Conservation (phyloP, 2,113 vertebrate genomes). For the Hydropotes inermis region DNA sequence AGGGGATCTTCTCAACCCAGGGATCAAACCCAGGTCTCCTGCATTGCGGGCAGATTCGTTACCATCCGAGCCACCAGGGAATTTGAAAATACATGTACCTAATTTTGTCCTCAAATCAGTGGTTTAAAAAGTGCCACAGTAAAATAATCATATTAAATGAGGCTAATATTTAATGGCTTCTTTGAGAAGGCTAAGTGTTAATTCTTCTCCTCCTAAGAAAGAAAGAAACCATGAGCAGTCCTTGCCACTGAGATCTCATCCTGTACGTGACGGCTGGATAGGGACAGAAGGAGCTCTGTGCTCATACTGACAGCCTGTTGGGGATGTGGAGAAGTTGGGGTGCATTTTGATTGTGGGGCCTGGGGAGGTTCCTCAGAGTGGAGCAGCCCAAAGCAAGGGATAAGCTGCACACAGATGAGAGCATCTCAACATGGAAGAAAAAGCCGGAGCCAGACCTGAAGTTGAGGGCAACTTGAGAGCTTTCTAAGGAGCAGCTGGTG, state of each 20-base stretch:
- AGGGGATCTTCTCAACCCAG: not conserved
- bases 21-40: not conserved
- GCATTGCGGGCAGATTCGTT: not conserved
- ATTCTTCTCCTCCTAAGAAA: constrained; percentile 18
- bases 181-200: constrained; percentile 50
- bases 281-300: not conserved
- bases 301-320: not conserved
- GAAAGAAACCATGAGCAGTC: not conserved
- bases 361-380: not conserved
- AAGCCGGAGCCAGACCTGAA: not conserved
- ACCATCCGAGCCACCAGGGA: not conserved
- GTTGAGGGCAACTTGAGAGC: not conserved
- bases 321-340: accelerated
- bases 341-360: not conserved
- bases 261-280: not conserved
- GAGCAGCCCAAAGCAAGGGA: not conserved
- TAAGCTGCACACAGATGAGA: not conserved
- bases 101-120: constrained; percentile 14
- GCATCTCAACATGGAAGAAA: not conserved
- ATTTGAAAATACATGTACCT: not conserved
- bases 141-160: constrained; percentile 17
- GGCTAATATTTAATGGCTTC: not conserved
- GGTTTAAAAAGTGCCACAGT: constrained; percentile 26
- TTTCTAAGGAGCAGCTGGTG: not conserved
- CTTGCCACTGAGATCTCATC: not conserved